A percentile compares a stretch with the other conserved stretches of the same genome.
Conservation (phyloP, 2,888 invertebrate genomes). For the Koerneria pararmatus region DNA sequence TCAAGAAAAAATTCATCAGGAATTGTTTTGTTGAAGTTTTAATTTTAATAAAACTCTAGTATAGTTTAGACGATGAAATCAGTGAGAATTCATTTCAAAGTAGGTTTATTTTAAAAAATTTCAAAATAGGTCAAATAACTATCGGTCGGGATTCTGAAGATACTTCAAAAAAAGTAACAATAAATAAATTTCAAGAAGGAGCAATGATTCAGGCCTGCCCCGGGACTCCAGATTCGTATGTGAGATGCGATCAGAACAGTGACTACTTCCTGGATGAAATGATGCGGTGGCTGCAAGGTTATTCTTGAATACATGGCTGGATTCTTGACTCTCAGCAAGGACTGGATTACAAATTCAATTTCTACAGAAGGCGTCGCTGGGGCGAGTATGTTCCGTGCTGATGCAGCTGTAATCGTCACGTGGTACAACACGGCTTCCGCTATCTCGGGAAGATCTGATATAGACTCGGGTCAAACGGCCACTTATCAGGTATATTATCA, state of each 20-base stretch:
- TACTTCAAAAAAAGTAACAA: too few relatives aligned
- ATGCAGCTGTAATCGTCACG: slow-evolving; percentile 82
- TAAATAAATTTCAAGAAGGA: too few relatives aligned
- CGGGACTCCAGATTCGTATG: slow-evolving; percentile 49
- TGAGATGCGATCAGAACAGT: slow-evolving; percentile 50
- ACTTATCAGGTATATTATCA: slow-evolving; percentile 57
- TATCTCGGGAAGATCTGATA: slow-evolving; percentile 57
- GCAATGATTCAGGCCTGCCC: slow-evolving; percentile 47
- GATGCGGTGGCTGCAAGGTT: slow-evolving; percentile 45
- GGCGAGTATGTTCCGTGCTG: slow-evolving; percentile 81
- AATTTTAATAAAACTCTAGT: too few relatives aligned
- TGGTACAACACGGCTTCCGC: slow-evolving; percentile 68
- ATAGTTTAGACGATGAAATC: too few relatives aligned
- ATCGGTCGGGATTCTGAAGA: too few relatives aligned
- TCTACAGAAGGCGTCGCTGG: slow-evolving; percentile 82
- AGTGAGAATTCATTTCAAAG: too few relatives aligned
- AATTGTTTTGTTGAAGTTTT: too few relatives aligned
- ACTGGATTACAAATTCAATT: neutral
- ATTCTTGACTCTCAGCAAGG: neutral
- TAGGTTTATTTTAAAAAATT: too few relatives aligned
- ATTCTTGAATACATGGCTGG: neutral
- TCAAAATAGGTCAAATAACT: too few relatives aligned
- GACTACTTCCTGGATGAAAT: slow-evolving; percentile 56
- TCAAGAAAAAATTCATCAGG: too few relatives aligned
- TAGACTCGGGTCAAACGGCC: slow-evolving; percentile 55